Percentiles rank a stretch among this genome's conserved stretches.
These are phyloP conservation scores for Nemotelus pantherinus DNA, from an alignment of 2,888 invertebrate genomes.

Conservation along the genomic window DNA sequence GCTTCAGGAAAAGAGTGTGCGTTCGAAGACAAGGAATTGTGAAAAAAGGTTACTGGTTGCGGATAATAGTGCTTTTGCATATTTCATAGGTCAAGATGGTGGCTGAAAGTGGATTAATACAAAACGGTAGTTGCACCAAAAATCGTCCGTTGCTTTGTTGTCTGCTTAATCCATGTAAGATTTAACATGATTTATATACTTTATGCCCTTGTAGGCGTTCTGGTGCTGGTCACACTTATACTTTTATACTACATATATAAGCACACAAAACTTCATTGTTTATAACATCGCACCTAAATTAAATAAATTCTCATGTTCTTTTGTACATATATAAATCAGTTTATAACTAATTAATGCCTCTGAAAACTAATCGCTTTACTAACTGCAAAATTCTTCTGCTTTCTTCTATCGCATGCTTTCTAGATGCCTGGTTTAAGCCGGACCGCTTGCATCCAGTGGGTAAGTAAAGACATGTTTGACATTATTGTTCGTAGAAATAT, in stretches of 20 bases:
- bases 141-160: conserved; percentile 63
- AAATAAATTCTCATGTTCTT: no score
- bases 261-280: no score
- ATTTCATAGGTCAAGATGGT: conserved; percentile 54
- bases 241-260: no score
- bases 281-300: no score
- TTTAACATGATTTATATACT: neutral
- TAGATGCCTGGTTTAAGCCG: conserved; percentile 95
- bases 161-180: conserved; percentile 64
- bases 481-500: neutral
- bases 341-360: conserved; percentile 23
- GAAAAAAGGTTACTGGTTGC: neutral
- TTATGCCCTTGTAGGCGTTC: neutral
- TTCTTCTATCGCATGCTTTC: conserved; percentile 67
- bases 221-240: conserved; percentile 47
- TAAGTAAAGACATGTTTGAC: conserved; percentile 67
- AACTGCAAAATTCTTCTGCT: conserved; percentile 38
- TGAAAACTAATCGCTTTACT: conserved; percentile 39
- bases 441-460: conserved; percentile 91
- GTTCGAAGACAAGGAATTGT: neutral
- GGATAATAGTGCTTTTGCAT: neutral
- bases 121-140: conserved; percentile 62
- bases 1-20: neutral
- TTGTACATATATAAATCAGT: neutral
- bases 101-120: conserved; percentile 56